A percentile compares a stretch with the other conserved stretches of the same genome.
phyloP scores from a whole-genome alignment of 2,888 invertebrate genomes.

The Panopea generosa region DNA sequence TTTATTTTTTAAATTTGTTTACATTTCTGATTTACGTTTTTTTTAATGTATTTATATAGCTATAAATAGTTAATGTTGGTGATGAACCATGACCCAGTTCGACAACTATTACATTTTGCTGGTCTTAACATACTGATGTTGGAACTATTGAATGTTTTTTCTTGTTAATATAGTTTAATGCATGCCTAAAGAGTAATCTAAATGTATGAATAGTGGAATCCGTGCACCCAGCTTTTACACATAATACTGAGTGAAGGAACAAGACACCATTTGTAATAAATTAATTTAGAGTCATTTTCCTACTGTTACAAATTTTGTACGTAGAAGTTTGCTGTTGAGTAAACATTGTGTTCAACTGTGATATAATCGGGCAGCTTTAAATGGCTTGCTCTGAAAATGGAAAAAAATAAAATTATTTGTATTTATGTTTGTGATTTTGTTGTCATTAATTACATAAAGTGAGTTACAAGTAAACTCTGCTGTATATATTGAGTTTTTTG shows the following conservation, averaged over 20 bases:
- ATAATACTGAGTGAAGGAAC: background rate
- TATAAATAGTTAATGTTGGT: no score
- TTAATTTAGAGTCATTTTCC: background rate
- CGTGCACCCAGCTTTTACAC: no score
- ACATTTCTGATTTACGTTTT: no score
- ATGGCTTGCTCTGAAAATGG: slow-evolving; percentile 40
- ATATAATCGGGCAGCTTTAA: slow-evolving; percentile 50
- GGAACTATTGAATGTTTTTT: slow-evolving; percentile 1
- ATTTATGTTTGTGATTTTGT: slow-evolving; percentile 4
- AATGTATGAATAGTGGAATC: background rate
- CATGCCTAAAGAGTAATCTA: background rate
- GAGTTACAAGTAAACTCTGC: no score
- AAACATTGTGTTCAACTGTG: slow-evolving; percentile 67
- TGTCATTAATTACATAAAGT: no score
- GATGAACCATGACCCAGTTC: no score
- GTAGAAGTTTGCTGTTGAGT: slow-evolving; percentile 43
- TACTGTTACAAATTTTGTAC: slow-evolving; percentile 9
- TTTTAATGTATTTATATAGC: no score
- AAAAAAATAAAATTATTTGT: slow-evolving; percentile 59
- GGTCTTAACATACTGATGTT: no score
- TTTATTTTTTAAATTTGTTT: no score
- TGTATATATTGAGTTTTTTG: no score
- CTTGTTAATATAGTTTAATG: slow-evolving; percentile 4
- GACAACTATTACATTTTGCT: no score
- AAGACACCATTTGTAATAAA: no score